Evolutionary conservation across 2,888 invertebrate species (phyloP), one percentile per base, ranked within the genome.

Genomic region (Pterostichus madidus): DNA sequence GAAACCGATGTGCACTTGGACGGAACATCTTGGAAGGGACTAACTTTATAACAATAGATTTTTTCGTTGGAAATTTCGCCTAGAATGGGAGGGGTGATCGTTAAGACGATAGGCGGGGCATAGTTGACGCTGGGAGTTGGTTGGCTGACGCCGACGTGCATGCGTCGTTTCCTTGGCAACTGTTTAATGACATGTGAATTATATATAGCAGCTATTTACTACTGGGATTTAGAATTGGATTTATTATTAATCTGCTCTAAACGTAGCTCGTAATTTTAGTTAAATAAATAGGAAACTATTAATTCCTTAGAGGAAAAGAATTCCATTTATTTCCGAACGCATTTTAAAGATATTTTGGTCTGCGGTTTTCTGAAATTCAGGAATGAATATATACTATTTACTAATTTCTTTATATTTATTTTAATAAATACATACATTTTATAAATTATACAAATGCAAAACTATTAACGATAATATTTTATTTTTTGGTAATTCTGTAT

Each of bases 101-200:
- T 46, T 75, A 56, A 75, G 13, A 61, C n/a, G 46, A 56, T 68
- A 15, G 81, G 81, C 75, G 75, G 77, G 15, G 39, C 56, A 17
- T 32, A 32, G 35, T 46, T 75, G 75, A 61, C 75, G 81, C 49
- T 49, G 46, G n/a, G n/a, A 15, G 15, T 13, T 49, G 46, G 75
- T 81, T 81, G 75, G 81, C 5, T 15, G 59, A 61, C 75, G 61
- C 61, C 39, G 46, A 15, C 5, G 73, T 75, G 81, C 81, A 81
- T 81, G 81, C 81, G 81, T 61, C 75, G 81, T 81, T 73, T 59
- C 75, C 49, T 44, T 81, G 75, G 81, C 59, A 31, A 81, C 59
- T 11, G 80, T 31, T 44, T 64, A 61, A 64, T n/a, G 59, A 75
- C 59, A 31, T 46, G 53, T 75, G 75, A 31, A 75, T 81, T 81